These are phyloP conservation scores for Phasia obesa DNA, from an alignment of 2,888 invertebrate species.

Conservation along the genomic window DNA sequence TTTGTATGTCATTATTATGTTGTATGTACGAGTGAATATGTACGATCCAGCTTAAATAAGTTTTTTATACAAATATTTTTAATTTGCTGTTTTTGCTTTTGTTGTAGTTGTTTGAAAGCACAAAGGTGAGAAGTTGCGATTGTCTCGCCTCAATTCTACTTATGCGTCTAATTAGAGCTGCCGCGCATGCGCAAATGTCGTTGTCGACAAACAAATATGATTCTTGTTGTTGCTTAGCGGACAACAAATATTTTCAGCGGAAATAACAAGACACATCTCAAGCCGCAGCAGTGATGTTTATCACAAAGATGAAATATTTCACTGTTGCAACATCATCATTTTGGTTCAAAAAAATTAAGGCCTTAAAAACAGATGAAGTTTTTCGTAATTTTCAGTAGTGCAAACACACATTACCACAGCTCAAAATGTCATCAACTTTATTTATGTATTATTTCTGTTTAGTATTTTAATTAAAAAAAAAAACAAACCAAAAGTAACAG, in stretches of 20 bases:
- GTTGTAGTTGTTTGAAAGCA: conserved; percentile 41
- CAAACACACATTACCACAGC: conserved; percentile 42
- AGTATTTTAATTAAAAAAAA: conserved; percentile 55
- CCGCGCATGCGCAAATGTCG: conserved; percentile 77
- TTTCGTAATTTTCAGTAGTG: conserved; percentile 60
- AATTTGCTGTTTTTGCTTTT: not conserved
- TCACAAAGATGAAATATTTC: conserved; percentile 80
- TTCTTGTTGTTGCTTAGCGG: not conserved
- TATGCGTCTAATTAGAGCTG: conserved; percentile 81
- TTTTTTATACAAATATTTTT: too few relatives aligned
- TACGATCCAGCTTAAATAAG: too few relatives aligned
- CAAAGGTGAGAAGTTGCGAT: conserved; percentile 78
- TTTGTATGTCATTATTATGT: conserved; percentile 33
- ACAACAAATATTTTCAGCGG: conserved; percentile 75
- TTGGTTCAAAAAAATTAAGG: conserved; percentile 11
- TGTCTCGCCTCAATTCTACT: conserved; percentile 79
- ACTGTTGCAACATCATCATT: conserved; percentile 75
- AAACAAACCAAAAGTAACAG: conserved; percentile 43
- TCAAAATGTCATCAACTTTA: conserved; percentile 69
- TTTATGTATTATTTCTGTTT: conserved; percentile 57
- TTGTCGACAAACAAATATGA: conserved; percentile 13
- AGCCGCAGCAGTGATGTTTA: conserved; percentile 74
- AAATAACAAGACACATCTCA: conserved; percentile 74
- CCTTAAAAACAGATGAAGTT: conserved; percentile 37
- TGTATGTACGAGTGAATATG: not conserved